A percentile compares a stretch with the other conserved stretches of the same genome.
These are phyloP conservation scores for Thereva unica DNA, from an alignment of 2,888 invertebrate genomes.

Conservation along the genomic window DNA sequence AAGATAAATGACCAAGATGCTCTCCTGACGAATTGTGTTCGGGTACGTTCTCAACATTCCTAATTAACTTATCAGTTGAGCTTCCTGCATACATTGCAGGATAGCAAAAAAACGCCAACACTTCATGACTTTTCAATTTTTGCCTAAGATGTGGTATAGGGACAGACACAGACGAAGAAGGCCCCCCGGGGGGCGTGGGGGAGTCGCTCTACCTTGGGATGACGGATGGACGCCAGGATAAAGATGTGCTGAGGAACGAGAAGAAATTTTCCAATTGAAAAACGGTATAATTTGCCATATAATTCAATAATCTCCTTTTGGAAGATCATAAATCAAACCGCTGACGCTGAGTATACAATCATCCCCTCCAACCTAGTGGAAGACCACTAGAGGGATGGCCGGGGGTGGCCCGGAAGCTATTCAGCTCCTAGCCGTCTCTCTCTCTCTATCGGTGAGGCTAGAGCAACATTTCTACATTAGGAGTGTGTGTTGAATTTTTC, in stretches of 20 bases:
- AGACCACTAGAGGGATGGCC: constrained; percentile 4
- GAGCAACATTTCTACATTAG: constrained; percentile 27
- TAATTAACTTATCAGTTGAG: constrained; percentile 40
- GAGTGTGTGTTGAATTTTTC: constrained; percentile 17
- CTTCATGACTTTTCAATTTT: constrained; percentile 39
- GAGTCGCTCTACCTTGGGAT: background rate
- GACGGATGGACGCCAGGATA: background rate
- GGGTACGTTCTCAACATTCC: constrained; percentile 20
- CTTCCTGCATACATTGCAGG: constrained; percentile 21
- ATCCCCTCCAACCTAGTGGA: constrained; percentile 10
- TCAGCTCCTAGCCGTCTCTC: background rate
- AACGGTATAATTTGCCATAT: constrained; percentile 42
- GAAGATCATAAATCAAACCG: constrained; percentile 40
- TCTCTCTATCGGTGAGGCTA: constrained; percentile 10
- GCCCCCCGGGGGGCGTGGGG: background rate
- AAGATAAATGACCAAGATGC: constrained; percentile 37
- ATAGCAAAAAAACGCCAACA: constrained; percentile 29
- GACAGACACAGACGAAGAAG: constrained; percentile 12
- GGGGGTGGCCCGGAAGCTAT: background rate
- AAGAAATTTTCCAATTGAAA: constrained; percentile 41
- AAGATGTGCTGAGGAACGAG: constrained; percentile 30
- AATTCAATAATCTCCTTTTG: constrained; percentile 41
- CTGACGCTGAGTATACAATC: constrained; percentile 34
- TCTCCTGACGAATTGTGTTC: constrained; percentile 22
- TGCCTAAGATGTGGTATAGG: background rate